phyloP scores from a whole-genome alignment of 2,888 invertebrate species.

The Chrysotoxum bicinctum region DNA sequence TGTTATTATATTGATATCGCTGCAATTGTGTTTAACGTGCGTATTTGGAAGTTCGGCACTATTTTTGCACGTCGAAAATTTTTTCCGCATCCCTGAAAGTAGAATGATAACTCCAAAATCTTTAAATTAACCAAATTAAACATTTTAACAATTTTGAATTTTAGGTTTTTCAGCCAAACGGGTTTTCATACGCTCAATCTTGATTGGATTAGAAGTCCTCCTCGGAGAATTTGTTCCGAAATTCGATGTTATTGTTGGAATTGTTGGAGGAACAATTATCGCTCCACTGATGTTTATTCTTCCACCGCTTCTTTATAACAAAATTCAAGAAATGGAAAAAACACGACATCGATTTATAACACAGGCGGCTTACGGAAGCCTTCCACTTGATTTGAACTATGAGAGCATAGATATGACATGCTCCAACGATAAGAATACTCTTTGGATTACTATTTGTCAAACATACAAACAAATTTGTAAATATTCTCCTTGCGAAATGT shows the following conservation, averaged over 20 bases:
- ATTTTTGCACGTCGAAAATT: slow-evolving; percentile 91
- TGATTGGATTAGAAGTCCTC: slow-evolving; percentile 88
- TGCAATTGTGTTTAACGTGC: slow-evolving; percentile 90
- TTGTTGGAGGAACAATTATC: slow-evolving; percentile 92
- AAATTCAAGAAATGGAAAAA: slow-evolving; percentile 84
- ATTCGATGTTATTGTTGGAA: slow-evolving; percentile 92
- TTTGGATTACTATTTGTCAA: neutral
- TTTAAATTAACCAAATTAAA: slow-evolving; percentile 44
- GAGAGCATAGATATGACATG: slow-evolving; percentile 76
- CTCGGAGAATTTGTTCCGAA: slow-evolving; percentile 91
- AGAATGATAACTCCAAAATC: neutral
- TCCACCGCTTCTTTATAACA: slow-evolving; percentile 91
- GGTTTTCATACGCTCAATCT: slow-evolving; percentile 86
- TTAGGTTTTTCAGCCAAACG: slow-evolving; percentile 90
- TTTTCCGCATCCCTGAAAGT: slow-evolving; percentile 89
- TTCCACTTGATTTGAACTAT: slow-evolving; percentile 79
- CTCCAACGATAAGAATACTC: slow-evolving; percentile 60
- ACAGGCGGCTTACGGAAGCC: slow-evolving; percentile 79
- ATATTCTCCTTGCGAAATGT: slow-evolving; percentile 81
- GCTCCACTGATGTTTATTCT: slow-evolving; percentile 92
- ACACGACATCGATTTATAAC: slow-evolving; percentile 78
- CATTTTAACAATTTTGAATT: slow-evolving; percentile 68
- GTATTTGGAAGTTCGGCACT: slow-evolving; percentile 90
- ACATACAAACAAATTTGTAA: slow-evolving; percentile 75
- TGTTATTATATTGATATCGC: slow-evolving; percentile 88